phyloP scores from a whole-genome alignment of 2,888 invertebrate genomes.

The Sylvicola cinctus region DNA sequence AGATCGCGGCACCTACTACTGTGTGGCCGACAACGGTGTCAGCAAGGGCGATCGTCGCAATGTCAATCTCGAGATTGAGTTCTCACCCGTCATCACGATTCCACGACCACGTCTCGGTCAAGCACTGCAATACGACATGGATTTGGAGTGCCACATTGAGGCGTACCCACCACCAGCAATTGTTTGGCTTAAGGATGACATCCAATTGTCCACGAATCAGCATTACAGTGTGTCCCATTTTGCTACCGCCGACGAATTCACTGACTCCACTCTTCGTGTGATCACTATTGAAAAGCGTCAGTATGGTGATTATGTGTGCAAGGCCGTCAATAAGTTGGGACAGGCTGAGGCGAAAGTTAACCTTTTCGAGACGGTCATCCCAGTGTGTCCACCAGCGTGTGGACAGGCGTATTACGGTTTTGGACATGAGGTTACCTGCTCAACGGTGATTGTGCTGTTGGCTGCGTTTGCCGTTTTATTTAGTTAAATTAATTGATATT shows the following conservation, averaged over 20 bases:
- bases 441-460: constrained; percentile 29
- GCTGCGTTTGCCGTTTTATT: constrained; percentile 26
- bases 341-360: constrained; percentile 59
- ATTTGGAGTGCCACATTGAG: constrained; percentile 83
- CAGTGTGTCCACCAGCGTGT: constrained; percentile 86
- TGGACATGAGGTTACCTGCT: constrained; percentile 17
- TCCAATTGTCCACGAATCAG: constrained; percentile 68
- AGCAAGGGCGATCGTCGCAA: constrained; percentile 68
- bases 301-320: constrained; percentile 69
- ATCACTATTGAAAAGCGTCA: constrained; percentile 82
- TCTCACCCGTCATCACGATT: constrained; percentile 68
- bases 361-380: constrained; percentile 73
- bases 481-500: constrained; percentile 9
- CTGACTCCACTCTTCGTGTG: constrained; percentile 71
- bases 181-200: constrained; percentile 71
- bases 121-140: constrained; percentile 85
- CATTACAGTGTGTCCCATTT: constrained; percentile 82
- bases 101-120: constrained; percentile 63
- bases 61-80: constrained; percentile 78
- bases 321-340: constrained; percentile 75
- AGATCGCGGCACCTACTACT: constrained; percentile 83
- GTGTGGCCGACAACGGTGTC: constrained; percentile 78
- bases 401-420: constrained; percentile 23
- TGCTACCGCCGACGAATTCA: constrained; percentile 79
- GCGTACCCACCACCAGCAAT: constrained; percentile 90